phyloP scores from a whole-genome alignment of 2,797 vertebrate species.

The Pteronotus mesoamericanus region DNA sequence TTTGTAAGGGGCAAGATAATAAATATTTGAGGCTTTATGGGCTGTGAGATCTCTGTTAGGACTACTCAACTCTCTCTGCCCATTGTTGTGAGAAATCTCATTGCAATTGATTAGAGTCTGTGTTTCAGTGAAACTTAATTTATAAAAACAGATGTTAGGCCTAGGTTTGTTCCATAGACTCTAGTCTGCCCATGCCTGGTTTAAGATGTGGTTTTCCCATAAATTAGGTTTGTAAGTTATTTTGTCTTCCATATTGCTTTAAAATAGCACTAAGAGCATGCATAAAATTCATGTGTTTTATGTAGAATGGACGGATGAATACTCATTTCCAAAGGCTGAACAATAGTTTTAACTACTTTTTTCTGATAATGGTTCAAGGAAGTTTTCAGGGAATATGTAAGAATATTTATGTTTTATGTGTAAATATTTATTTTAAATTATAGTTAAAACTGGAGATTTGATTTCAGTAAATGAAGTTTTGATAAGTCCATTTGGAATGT shows the following conservation, averaged over 20 bases:
- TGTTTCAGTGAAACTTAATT: neutral
- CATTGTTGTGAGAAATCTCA: neutral
- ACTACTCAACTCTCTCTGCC: neutral
- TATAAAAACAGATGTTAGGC: neutral
- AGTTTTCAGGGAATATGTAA: neutral
- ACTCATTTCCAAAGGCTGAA: neutral
- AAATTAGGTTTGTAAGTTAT: neutral
- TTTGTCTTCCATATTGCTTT: neutral
- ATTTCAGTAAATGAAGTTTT: slow-evolving; percentile 13
- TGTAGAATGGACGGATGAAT: neutral
- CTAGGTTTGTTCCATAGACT: neutral
- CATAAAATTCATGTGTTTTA: neutral
- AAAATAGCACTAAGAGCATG: neutral
- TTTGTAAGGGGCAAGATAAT: neutral
- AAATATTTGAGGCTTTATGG: neutral
- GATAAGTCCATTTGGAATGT: neutral
- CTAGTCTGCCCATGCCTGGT: neutral
- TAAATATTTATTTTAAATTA: slow-evolving; percentile 10
- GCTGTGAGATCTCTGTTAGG: neutral
- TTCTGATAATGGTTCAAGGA: neutral
- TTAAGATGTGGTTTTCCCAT: neutral
- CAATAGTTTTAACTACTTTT: neutral
- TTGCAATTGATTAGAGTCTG: neutral
- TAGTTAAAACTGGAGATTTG: neutral
- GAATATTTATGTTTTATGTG: neutral